Conservation (phyloP, 2,888 invertebrate species). For the Drosophila multiciliata region DNA sequence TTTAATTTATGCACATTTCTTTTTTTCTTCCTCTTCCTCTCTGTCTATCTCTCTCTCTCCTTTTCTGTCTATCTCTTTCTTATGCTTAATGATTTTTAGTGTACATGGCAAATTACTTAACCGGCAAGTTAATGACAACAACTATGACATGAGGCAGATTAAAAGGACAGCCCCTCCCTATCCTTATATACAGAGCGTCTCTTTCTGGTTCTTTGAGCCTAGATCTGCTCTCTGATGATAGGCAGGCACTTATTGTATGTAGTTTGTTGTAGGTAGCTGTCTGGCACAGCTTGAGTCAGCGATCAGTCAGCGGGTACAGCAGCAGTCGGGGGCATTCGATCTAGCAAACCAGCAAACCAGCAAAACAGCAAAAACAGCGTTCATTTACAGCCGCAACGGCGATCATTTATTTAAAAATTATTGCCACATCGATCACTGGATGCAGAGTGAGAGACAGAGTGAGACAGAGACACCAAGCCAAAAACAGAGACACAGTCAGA, state of each 20-base stretch:
- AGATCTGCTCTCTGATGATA: not conserved
- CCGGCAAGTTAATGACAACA: conserved; percentile 73
- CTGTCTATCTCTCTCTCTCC: not conserved
- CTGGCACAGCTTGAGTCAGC: conserved; percentile 48
- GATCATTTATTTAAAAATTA: conserved; percentile 81
- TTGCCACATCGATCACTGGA: conserved; percentile 79
- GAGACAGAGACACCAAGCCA: conserved; percentile 20
- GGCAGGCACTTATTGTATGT: conserved; percentile 10
- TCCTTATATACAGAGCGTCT: not conserved
- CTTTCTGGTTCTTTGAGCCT: not conserved
- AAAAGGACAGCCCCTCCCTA: conserved; percentile 8
- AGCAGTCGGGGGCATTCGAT: conserved; percentile 34
- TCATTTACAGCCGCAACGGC: conserved; percentile 73
- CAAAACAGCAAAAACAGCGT: conserved; percentile 33
- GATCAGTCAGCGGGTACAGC: conserved; percentile 25
- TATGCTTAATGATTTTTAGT: conserved; percentile 67
- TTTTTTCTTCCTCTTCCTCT: not conserved
- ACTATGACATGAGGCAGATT: conserved; percentile 57
- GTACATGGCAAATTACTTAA: conserved; percentile 78
- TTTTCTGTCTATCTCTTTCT: not conserved
- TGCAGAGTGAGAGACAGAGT: conserved; percentile 40
- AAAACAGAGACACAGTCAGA: conserved; percentile 42
- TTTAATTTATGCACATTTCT: conserved; percentile 27
- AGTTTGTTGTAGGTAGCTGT: conserved; percentile 25
- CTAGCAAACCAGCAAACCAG: conserved; percentile 26